Base-by-base conservation (phyloP, 2,113 vertebrate genomes). In the Mesitornis unicolor region DNA sequence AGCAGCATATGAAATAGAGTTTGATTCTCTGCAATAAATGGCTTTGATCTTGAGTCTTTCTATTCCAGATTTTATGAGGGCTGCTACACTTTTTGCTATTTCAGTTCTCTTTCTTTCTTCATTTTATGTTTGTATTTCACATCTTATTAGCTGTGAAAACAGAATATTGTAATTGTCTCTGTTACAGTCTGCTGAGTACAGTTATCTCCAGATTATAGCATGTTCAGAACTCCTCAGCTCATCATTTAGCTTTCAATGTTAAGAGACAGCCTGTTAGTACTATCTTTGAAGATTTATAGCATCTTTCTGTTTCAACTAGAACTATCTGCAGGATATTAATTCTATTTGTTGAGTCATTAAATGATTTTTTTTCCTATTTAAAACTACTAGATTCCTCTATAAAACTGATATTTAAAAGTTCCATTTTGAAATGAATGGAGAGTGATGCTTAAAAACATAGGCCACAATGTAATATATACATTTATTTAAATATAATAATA, bases 341-440 rank as follows among this genome's bases (percentile, higher is more conserved):
- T 90, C 28, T 94, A 8, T 89, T 84, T 69, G 45, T 74, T 85
- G 16, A 81, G 8, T 87, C 51, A 93, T 94, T 92, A 95, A 94
- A 63, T 70, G 45, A 61, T n/a, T n/a, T n/a, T n/a, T 17, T 9
- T 51, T 11, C 54, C 60, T 40, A 6, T 26, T 68, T 77, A 9
- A 77, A 64, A 68, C 12, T 54, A 50, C 4, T 42, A 7, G 0
- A 25, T 87, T 70, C 8, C 7, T 60, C 13, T 18, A 1, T 40
- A 69, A 81, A 81, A 45, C 1, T 13, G 2, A 50, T 18, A 3
- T 16, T 54, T 50, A 84, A 81, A 60, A 31, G 4, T 3, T 45
- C 8, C 31, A 3, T 47, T 38, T 51, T 35, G 6, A 61, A 40
- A 7, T 35, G 54, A 68, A 43, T 6, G 4, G 13, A 87, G 11